Percentiles rank a stretch among this genome's conserved stretches.
Evolutionary conservation across 2,888 invertebrate species (phyloP).

Genomic region (Plemyria rubiginata): DNA sequence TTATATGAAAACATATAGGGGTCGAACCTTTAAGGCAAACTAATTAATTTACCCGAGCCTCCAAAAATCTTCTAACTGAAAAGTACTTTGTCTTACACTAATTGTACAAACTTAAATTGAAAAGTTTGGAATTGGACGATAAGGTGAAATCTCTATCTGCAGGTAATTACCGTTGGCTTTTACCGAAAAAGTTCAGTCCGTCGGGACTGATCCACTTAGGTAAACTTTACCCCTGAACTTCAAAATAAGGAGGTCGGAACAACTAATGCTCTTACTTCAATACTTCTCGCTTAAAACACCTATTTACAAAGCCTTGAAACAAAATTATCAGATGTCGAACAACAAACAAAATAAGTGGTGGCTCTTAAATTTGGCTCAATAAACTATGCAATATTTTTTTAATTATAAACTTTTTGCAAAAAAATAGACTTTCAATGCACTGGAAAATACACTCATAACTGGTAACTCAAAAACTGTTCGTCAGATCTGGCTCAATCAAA

Average conservation of each 20-base stretch:
- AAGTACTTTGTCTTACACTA: conserved; percentile 24
- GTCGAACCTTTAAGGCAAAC: background rate
- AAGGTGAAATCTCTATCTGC: conserved; percentile 48
- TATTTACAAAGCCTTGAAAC: conserved; percentile 24
- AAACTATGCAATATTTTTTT: too few species aligned
- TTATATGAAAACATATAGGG: background rate
- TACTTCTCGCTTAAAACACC: conserved; percentile 28
- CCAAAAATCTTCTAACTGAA: conserved; percentile 19
- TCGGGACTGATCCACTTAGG: conserved; percentile 62
- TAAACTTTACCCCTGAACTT: conserved; percentile 61
- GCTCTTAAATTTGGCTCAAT: background rate
- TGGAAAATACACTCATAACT: too few species aligned
- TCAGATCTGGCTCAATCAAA: too few species aligned
- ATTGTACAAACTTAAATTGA: conserved; percentile 39
- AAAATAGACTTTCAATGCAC: too few species aligned
- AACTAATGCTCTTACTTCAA: conserved; percentile 61
- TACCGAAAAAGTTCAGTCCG: conserved; percentile 53
- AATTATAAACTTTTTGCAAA: too few species aligned
- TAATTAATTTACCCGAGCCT: conserved; percentile 4
- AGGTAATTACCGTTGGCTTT: conserved; percentile 54
- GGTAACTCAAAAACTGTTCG: too few species aligned
- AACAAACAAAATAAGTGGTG: background rate
- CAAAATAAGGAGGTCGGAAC: conserved; percentile 61
- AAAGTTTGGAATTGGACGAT: conserved; percentile 40
- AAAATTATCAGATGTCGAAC: conserved; percentile 14